These are phyloP conservation scores for Drosophila planitibia DNA, from an alignment of 2,888 invertebrate genomes.

Conservation along the genomic window DNA sequence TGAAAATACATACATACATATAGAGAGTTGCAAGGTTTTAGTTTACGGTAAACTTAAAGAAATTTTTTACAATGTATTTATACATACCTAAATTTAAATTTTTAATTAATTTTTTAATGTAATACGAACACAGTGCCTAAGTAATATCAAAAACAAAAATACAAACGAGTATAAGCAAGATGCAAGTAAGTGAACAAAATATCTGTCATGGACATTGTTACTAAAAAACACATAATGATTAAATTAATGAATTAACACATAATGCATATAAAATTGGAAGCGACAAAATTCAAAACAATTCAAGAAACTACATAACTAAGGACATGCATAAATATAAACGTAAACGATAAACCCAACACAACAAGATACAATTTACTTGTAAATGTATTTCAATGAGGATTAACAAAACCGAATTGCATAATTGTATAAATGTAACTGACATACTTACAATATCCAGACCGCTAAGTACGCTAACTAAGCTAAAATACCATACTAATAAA, in stretches of 20 bases:
- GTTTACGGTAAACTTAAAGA: constrained; percentile 80
- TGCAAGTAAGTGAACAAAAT: constrained; percentile 76
- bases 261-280: constrained; percentile 37
- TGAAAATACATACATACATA: constrained; percentile 54
- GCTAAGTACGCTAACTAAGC: constrained; percentile 46
- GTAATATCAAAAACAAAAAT: constrained; percentile 82
- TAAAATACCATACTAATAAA: constrained; percentile 54
- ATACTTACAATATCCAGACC: constrained; percentile 40
- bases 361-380: constrained; percentile 11
- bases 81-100: constrained; percentile 83
- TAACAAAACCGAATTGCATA: constrained; percentile 38
- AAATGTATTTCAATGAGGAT: constrained; percentile 14
- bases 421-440: constrained; percentile 71
- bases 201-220: constrained; percentile 85
- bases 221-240: constrained; percentile 57
- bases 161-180: constrained; percentile 68
- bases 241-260: constrained; percentile 28
- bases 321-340: constrained; percentile 17
- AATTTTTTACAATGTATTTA: constrained; percentile 82
- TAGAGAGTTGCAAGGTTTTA: constrained; percentile 74
- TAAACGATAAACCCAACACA: constrained; percentile 11
- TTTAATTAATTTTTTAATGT: constrained; percentile 84
- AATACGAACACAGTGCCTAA: constrained; percentile 86
- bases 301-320: constrained; percentile 32
- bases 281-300: constrained; percentile 47